A percentile compares a stretch with the other conserved stretches of the same genome.
Evolutionary conservation across 2,888 invertebrate genomes (phyloP).

Genomic region (Leuctra nigra): DNA sequence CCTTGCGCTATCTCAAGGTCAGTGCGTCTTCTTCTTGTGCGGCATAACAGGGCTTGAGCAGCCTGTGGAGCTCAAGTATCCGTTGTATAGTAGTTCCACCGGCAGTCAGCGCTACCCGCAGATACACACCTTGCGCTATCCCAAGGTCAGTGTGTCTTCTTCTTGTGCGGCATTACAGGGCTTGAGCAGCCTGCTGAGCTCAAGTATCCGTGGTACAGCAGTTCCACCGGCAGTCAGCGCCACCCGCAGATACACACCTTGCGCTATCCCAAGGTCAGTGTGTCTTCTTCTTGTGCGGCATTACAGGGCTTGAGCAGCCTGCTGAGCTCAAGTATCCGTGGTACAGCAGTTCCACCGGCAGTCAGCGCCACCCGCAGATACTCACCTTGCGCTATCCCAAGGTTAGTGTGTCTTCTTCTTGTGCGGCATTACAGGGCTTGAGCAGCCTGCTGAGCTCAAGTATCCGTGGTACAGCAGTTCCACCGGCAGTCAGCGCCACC

Average conservation of each 20-base stretch:
- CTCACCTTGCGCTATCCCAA: slow-evolving; percentile 65
- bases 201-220: slow-evolving; percentile 61
- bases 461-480: slow-evolving; percentile 60
- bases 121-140: slow-evolving; percentile 60
- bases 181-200: no score
- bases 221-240: slow-evolving; percentile 35
- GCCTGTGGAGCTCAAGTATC: slow-evolving; percentile 64
- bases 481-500: slow-evolving; percentile 44
- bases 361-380: slow-evolving; percentile 55
- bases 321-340: slow-evolving; percentile 64
- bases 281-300: no score
- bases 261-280: slow-evolving; percentile 68
- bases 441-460: no score
- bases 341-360: slow-evolving; percentile 48
- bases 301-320: no score
- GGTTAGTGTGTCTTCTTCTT: no score
- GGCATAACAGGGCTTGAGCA: no score
- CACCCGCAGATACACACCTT: slow-evolving; percentile 63
- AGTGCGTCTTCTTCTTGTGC: no score
- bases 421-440: no score
- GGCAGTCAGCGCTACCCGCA: slow-evolving; percentile 50
- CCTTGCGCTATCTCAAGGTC: slow-evolving; percentile 68
- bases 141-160: no score
- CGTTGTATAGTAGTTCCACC: slow-evolving; percentile 54
- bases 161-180: no score